Base-by-base conservation (phyloP, 1,140 invertebrate species). In the Cephus cinctus region DNA sequence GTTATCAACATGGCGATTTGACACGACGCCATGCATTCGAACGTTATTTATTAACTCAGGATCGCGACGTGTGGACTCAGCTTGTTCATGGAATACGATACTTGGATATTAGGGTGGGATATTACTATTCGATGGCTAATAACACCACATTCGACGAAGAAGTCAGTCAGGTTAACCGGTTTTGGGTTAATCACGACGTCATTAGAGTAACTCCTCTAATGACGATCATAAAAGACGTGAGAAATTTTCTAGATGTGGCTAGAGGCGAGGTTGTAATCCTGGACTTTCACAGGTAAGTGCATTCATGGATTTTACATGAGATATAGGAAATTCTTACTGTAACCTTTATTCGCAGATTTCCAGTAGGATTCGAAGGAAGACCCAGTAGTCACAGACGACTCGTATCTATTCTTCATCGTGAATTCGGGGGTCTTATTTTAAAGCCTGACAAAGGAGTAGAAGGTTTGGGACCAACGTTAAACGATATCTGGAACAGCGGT, bases 51-150 rank as follows among this genome's bases (percentile, higher is more conserved):
- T 56, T 81, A 4, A 83, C 81, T 15, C 90, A 93, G 69, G 87
- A 91, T 64, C 82, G 86, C 30, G 83, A 86, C 59, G 78, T 92
- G 14, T 92, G 87, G 83, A 81, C 81, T 0, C 89, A 92, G 64
- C 75, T 92, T 9, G 83, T 89, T 1, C 86, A 89, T 63, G 89
- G 90, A 20, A 85, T 90, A 60, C 77, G 90, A 57, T 92, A 90
- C 63, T 74, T 93, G 16, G 89, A 93, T 71, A 79, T 93, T 14
- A 82, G 88, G 48, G 76, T 88, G 43, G 83, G 83, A 45, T 83
- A 76, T 59, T 81, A 82, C 43, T 54, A 73, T 1, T 44, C 54
- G 2, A 52, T 51, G 23, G 45, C 60, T 5, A 73, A 66, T 36
- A 67, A 61, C 4, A 59, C 51, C 6, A 61, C 60, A 1, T 39